phyloP scores from a whole-genome alignment of 53 echinoderm and acorn worm species.

The Zoroaster sp. region DNA sequence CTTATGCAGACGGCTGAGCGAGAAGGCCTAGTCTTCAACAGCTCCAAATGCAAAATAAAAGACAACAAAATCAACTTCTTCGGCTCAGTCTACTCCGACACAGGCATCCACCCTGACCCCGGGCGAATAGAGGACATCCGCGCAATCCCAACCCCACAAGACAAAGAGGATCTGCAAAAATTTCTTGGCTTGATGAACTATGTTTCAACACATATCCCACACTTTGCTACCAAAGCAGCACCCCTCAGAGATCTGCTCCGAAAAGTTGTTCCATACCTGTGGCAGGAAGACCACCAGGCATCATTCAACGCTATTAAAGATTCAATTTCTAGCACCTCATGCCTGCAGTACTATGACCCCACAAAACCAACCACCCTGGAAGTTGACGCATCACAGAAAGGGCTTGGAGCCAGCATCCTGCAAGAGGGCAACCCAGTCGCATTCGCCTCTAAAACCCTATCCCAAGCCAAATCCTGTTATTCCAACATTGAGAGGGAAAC shows the following conservation, averaged over 20 bases:
- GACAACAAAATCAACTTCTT: constrained; percentile 40
- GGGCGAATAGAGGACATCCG: background rate
- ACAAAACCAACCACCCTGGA: background rate
- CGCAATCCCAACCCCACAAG: constrained; percentile 1
- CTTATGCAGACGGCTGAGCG: constrained; percentile 37
- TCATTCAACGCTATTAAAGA: background rate
- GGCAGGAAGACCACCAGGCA: constrained; percentile 21
- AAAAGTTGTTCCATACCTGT: background rate
- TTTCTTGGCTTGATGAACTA: background rate
- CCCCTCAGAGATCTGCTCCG: constrained; percentile 8
- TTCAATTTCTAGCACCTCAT: background rate
- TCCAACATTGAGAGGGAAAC: constrained; percentile 75
- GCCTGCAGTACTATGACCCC: constrained; percentile 44
- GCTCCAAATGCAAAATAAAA: constrained; percentile 55
- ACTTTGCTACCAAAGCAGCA: constrained; percentile 2
- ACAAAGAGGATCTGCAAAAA: constrained; percentile 16
- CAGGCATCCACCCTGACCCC: constrained; percentile 37
- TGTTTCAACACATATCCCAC: background rate
- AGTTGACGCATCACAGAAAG: constrained; percentile 44
- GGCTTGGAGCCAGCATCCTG: constrained; percentile 38
- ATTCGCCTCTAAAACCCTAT: constrained; percentile 62
- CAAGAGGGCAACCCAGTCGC: constrained; percentile 58
- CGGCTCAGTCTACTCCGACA: constrained; percentile 26
- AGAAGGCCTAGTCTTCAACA: constrained; percentile 72
- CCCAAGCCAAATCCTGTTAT: constrained; percentile 63